These are phyloP conservation scores for Nycticryphes semicollaris DNA, from an alignment of 2,113 vertebrate species.

Conservation along the genomic window DNA sequence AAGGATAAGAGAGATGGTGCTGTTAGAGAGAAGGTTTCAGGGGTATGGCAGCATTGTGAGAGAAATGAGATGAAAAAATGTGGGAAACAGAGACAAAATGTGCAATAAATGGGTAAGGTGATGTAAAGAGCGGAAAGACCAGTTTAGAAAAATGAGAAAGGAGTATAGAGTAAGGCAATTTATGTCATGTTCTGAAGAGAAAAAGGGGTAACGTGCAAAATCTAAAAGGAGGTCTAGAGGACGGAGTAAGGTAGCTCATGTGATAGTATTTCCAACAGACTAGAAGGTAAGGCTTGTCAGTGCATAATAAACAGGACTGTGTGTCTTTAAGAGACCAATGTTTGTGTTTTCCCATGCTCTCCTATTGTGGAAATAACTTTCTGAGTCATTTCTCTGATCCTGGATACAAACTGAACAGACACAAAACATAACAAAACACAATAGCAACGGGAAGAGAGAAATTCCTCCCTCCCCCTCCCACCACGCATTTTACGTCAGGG, in stretches of 20 bases:
- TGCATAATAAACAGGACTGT: neutral
- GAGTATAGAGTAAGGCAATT: neutral
- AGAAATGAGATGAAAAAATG: neutral
- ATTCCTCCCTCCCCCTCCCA: slow-evolving; percentile 22
- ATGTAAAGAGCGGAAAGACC: neutral
- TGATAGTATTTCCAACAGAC: neutral
- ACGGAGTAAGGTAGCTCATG: neutral
- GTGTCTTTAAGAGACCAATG: slow-evolving; percentile 52
- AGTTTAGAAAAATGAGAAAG: neutral
- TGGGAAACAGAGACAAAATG: neutral
- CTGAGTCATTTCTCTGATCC: slow-evolving; percentile 68
- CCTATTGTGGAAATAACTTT: slow-evolving; percentile 56
- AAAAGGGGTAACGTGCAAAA: neutral
- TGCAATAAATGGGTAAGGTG: neutral
- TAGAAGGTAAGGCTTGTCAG: neutral
- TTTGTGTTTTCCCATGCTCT: slow-evolving; percentile 65
- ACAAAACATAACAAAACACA: slow-evolving; percentile 40
- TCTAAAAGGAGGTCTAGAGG: neutral
- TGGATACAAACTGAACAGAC: slow-evolving; percentile 54
- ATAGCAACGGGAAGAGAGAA: slow-evolving; percentile 56
- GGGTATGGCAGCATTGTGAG: neutral
- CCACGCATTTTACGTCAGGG: neutral
- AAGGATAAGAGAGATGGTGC: neutral
- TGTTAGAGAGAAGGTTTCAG: neutral
- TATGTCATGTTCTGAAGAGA: neutral